Conservation (phyloP, 1,140 invertebrate genomes). For the Euwallacea fornicatus region DNA sequence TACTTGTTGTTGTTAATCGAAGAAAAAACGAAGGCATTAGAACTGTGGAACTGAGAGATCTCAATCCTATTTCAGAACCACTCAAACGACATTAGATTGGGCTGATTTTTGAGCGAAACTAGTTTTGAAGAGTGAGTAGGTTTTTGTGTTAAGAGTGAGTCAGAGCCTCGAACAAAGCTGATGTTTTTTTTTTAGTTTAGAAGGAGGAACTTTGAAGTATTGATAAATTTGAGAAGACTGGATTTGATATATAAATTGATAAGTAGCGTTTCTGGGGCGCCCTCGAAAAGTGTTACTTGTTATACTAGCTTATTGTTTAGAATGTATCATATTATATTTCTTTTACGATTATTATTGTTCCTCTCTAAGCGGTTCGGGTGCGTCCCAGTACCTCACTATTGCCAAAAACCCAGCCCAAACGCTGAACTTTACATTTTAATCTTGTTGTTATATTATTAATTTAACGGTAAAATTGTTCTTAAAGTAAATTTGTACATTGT, state of each 20-base stretch:
- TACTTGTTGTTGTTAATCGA: conserved; percentile 43
- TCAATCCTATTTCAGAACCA: conserved; percentile 44
- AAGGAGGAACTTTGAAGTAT: too few relatives aligned
- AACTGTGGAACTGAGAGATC: conserved; percentile 50
- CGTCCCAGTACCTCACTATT: conserved; percentile 8
- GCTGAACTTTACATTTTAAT: conserved; percentile 40
- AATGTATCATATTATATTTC: conserved; percentile 50
- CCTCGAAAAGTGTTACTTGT: conserved; percentile 49
- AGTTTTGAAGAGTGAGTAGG: too few relatives aligned
- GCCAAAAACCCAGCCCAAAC: conserved; percentile 23
- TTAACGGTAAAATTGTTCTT: conserved; percentile 68
- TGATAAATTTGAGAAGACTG: background rate
- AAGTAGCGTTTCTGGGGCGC: conserved; percentile 36
- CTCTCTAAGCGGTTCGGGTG: conserved; percentile 35
- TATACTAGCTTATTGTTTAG: conserved; percentile 47
- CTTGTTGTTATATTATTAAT: conserved; percentile 67
- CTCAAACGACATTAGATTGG: conserved; percentile 6
- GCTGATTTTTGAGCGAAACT: conserved; percentile 18
- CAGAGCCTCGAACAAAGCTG: too few relatives aligned
- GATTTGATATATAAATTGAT: background rate
- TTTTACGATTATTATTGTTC: conserved; percentile 50
- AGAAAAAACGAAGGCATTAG: conserved; percentile 41
- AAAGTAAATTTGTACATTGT: conserved; percentile 68
- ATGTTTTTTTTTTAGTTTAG: too few relatives aligned
- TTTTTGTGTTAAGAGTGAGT: too few relatives aligned